Conservation (phyloP, 2,797 vertebrate species). For the Morelia viridis region DNA sequence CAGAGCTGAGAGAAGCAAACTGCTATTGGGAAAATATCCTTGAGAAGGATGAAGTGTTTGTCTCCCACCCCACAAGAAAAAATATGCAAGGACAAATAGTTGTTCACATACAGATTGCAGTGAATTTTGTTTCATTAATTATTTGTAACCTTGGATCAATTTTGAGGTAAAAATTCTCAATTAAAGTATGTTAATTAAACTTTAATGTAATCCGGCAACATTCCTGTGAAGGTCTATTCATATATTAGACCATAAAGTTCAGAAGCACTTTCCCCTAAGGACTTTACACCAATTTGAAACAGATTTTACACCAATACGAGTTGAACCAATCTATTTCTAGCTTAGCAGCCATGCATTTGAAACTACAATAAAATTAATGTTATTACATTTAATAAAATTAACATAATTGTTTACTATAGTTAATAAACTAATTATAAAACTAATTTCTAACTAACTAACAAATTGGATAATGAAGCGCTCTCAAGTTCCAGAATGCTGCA, state of each 20-base stretch:
- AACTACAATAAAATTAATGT: neutral
- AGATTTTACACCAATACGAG: neutral
- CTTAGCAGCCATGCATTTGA: neutral
- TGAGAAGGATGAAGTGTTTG: neutral
- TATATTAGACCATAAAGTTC: neutral
- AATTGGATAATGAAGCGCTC: neutral
- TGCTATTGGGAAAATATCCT: neutral
- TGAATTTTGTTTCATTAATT: neutral
- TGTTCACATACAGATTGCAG: neutral
- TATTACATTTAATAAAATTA: neutral
- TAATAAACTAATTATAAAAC: neutral
- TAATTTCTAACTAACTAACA: neutral
- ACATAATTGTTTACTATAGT: neutral
- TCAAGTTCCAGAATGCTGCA: neutral
- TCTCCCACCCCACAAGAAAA: neutral
- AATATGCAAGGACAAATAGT: neutral
- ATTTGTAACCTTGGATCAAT: neutral
- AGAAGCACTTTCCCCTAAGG: neutral
- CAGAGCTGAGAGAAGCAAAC: neutral
- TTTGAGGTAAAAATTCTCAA: neutral
- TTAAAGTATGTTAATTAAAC: neutral
- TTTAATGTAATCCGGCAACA: neutral
- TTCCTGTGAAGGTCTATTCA: neutral
- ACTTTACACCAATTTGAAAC: neutral
- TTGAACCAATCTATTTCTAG: neutral